Base-by-base conservation (phyloP, 2,888 invertebrate species). In the Vanessa cardui region DNA sequence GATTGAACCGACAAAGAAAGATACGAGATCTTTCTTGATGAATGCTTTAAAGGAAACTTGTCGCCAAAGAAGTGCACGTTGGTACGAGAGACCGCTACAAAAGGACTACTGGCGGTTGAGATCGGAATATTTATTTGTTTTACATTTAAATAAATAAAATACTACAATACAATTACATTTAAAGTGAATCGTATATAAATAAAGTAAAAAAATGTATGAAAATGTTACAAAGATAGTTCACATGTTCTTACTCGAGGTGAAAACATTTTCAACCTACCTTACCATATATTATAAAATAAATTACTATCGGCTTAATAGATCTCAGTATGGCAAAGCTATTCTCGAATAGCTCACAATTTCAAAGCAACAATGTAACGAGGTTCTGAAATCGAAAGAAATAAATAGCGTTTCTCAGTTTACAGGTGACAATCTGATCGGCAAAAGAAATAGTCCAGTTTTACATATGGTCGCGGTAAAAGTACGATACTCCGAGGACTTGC, bases 361-460 rank as follows among this genome's bases (percentile, higher is more conserved):
- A 74, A 74, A 72, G 74, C 74, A 74, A 75, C 75, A 69, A 77
- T 76, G 77, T 69, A 79, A 76, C 78, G 74, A 76, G 72, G 73
- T 77, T 74, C 76, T 76, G 74, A 77, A 79, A 69, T 75, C 74
- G 71, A 76, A 74, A 72, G 70, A 76, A 78, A 79, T 78, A 80
- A 79, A 79, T 79, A 79, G 79, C 74, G 74, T 79, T 77, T 73
- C 76, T 74, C 76, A 73, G 74, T 83, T 80, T 77, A 82, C 83
- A 85, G 84, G 86, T 91, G 89, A 88, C 85, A 85, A 87, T 87
- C 85, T 86, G 87, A 87, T 87, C 84, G 85, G 80, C 80, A 79
- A 83, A 84, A 87, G 88, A 86, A 87, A 86, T 87, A 88, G 84
- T 89, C 88, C 84, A 89, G 89, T 89, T 91, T 90, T 90, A 91